Evolutionary conservation across 1,140 invertebrate genomes (phyloP), one percentile per base, ranked within the genome.

Genomic region (Drosophila gunungcola): DNA sequence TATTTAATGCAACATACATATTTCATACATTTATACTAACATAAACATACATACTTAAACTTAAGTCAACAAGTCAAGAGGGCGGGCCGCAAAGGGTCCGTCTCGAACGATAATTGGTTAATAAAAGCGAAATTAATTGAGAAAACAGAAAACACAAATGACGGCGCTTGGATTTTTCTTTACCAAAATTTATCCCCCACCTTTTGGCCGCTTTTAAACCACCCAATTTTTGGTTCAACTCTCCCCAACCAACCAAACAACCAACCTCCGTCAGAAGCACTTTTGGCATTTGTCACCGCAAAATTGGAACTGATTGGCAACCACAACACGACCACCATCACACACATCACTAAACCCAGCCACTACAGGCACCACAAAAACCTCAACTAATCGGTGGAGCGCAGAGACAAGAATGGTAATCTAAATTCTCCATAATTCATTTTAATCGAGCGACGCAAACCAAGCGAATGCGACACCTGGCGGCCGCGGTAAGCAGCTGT

Each of bases 21-120:
- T 78, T 91, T 88, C 88, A 91, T 91, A 91, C 77, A 89, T 83
- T 91, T 91, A 91, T 89, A 89, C 84, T 86, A 79, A 73, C 64
- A 68, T 70, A 70, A 70, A 70, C 67, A 70, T 70, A 70, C 67
- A 70, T 70, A 70, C 67, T 70, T 70, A 70, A 56, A 76, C 80
- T 79, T 90, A 90, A 90, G 73, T 85, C 67, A 69, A 85, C 80
- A 90, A 76, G 67, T 67, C 80, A 84, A 76, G 72, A n/a, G 56
- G 64, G 34, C 70, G 58, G 64, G 54, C 61, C 70, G 57, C 41
- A 55, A 81, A 72, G 54, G 60, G 60, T 43, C 60, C 41, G 63
- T 39, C 42, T 34, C 63, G 27, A 68, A 41, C 78, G 81, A 88
- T 89, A 89, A 89, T 89, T 89, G 84, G 84, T 90, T 82, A 90